Conservation (phyloP, 2,113 vertebrate genomes). For the Microcebus jonahi region DNA sequence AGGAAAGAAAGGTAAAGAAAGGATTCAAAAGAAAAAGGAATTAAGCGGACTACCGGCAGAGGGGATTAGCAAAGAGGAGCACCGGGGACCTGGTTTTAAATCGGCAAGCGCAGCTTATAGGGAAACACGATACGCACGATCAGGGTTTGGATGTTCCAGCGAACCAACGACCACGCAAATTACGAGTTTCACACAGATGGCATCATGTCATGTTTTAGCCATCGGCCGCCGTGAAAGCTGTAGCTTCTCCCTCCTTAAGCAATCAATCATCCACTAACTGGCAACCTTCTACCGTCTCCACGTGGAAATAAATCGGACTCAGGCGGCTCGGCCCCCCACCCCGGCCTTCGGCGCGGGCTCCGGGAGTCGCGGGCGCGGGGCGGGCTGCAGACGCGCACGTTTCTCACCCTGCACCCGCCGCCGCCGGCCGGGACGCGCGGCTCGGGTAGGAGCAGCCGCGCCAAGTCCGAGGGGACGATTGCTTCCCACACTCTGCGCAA, state of each 20-base stretch:
- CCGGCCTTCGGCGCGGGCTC: neutral
- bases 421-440: neutral
- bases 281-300: neutral
- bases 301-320: neutral
- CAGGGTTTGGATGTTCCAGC: neutral
- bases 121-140: neutral
- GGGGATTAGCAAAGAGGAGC: neutral
- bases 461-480: neutral
- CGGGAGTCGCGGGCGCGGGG: neutral
- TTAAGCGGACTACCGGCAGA: neutral
- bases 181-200: neutral
- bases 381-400: neutral
- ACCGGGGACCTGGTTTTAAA: neutral
- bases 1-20: neutral
- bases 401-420: accelerated
- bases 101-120: neutral
- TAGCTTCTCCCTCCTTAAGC: neutral
- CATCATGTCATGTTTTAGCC: neutral
- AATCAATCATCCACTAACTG: neutral
- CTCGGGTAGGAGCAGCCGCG: neutral
- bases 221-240: neutral
- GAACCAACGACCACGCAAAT: neutral
- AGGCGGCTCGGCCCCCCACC: neutral
- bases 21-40: neutral
- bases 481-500: neutral